phyloP scores from a whole-genome alignment of 2,113 vertebrate genomes.

The Stigmatopora argus region DNA sequence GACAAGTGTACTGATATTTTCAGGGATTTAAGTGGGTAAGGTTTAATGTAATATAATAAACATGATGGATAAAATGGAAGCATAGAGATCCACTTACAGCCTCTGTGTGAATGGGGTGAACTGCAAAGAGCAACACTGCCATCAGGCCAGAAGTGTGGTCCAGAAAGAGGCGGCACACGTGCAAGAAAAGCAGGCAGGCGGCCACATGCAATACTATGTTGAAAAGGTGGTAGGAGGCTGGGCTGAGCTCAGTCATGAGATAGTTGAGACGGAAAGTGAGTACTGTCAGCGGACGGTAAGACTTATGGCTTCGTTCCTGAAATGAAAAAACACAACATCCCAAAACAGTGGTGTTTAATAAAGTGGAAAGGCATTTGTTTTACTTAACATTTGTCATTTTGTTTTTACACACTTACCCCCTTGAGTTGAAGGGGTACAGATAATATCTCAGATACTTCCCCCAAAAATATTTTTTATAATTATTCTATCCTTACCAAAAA shows the following conservation, averaged over 20 bases:
- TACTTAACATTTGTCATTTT: background rate
- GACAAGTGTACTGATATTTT: too few species aligned
- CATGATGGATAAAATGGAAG: background rate
- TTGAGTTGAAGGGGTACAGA: too few species aligned
- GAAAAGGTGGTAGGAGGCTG: conserved; percentile 90
- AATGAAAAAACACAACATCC: conserved; percentile 20
- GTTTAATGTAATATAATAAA: background rate
- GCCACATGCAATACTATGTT: conserved; percentile 83
- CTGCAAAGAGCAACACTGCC: conserved; percentile 88
- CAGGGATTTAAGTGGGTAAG: background rate
- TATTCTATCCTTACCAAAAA: background rate
- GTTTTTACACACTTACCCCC: background rate
- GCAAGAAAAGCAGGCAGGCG: conserved; percentile 88
- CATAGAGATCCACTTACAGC: conserved; percentile 78
- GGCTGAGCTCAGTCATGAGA: conserved; percentile 85
- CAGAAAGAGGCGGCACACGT: conserved; percentile 87
- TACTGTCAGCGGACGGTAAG: conserved; percentile 92
- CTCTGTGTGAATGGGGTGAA: conserved; percentile 94
- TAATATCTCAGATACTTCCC: too few species aligned
- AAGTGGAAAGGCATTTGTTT: background rate
- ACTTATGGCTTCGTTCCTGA: conserved; percentile 97
- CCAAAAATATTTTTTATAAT: background rate
- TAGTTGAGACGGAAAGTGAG: conserved; percentile 96
- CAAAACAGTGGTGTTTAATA: background rate
- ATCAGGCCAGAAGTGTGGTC: conserved; percentile 79